These are phyloP conservation scores for Toxonevra muliebris DNA, from an alignment of 2,888 invertebrate species.

Conservation along the genomic window DNA sequence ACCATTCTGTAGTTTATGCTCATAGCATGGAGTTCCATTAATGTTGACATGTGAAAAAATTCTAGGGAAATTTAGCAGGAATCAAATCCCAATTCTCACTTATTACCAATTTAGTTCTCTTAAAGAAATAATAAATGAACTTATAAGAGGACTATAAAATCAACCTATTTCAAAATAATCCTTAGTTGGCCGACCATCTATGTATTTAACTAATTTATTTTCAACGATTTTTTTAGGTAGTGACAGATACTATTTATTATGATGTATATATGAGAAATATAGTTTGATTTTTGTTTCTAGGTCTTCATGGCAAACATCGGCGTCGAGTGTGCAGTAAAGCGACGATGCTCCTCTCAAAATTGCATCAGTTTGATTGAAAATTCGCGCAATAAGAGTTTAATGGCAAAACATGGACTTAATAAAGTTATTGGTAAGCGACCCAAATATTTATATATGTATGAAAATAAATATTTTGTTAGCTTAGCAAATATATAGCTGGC, in stretches of 20 bases:
- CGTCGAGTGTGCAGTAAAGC: constrained; percentile 74
- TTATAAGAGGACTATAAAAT: no score
- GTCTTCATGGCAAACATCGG: constrained; percentile 64
- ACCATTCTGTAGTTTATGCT: no score
- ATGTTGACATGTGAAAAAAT: no score
- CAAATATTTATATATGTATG: no score
- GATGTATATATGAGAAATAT: background rate
- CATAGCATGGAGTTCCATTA: no score
- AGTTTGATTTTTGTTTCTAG: constrained; percentile 45
- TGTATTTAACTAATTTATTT: background rate
- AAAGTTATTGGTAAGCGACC: constrained; percentile 60
- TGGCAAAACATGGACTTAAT: constrained; percentile 64
- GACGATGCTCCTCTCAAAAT: constrained; percentile 84
- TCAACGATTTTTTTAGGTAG: background rate
- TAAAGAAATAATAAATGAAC: no score
- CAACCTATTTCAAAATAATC: no score
- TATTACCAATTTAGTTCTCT: no score
- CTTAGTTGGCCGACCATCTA: no score
- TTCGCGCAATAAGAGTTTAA: constrained; percentile 74
- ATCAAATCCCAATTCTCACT: no score
- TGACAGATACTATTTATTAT: background rate
- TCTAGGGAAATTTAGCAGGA: no score
- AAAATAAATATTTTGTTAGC: background rate
- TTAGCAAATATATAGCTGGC: no score
- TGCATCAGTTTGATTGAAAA: constrained; percentile 82